phyloP scores from a whole-genome alignment of 2,797 vertebrate genomes.

The Kryptopterus vitreolus region DNA sequence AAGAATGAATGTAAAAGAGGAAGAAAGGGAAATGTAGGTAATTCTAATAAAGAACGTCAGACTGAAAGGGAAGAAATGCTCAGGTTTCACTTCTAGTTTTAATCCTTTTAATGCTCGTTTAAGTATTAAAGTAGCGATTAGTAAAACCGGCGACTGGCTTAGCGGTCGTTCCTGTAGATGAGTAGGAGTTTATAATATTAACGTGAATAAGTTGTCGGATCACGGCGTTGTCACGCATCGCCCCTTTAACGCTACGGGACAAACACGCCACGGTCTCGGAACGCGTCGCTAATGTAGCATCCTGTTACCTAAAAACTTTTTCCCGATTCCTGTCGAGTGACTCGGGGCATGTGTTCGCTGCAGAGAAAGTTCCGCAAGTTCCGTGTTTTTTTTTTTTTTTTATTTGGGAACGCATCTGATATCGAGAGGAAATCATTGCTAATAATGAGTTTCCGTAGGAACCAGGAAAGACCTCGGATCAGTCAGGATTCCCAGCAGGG shows the following conservation, averaged over 20 bases:
- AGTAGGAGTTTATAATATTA: background rate
- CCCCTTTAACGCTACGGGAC: conserved; percentile 5
- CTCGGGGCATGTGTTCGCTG: background rate
- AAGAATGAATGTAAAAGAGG: background rate
- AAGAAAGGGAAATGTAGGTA: background rate
- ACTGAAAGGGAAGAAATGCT: conserved; percentile 2
- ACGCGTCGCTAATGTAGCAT: no score
- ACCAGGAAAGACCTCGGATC: background rate
- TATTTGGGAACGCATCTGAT: no score
- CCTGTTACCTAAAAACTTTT: no score
- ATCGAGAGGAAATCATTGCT: no score
- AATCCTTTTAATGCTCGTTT: background rate
- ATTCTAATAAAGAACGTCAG: background rate
- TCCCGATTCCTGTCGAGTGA: no score
- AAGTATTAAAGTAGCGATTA: background rate
- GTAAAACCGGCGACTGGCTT: background rate
- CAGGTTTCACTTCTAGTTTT: conserved; percentile 9
- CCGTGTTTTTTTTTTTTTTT: no score
- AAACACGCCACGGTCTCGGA: no score
- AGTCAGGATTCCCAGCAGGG: no score
- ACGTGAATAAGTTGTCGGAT: background rate
- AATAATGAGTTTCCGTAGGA: background rate
- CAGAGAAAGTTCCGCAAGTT: background rate
- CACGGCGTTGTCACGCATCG: background rate
- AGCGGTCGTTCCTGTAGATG: background rate